phyloP scores from a whole-genome alignment of 2,113 vertebrate genomes.

The Ophiodon elongatus region DNA sequence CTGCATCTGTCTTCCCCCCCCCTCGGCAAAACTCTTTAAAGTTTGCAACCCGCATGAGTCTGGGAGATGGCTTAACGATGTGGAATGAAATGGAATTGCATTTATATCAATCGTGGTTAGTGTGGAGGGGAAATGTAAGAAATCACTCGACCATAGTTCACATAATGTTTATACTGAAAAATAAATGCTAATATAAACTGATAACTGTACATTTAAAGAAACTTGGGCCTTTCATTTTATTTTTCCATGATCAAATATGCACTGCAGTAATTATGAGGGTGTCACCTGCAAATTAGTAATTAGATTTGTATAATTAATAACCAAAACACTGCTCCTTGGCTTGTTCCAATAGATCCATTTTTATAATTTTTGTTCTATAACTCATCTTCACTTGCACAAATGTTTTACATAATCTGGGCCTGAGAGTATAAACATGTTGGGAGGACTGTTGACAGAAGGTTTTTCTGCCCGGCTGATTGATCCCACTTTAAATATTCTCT shows the following conservation, averaged over 20 bases:
- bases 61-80: background rate
- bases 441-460: too few relatives aligned
- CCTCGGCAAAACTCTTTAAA: background rate
- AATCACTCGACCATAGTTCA: background rate
- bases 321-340: background rate
- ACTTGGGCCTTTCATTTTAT: background rate
- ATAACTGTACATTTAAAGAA: background rate
- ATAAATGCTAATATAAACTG: background rate
- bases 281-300: background rate
- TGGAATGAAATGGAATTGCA: background rate
- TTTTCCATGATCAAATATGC: background rate
- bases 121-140: background rate
- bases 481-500: background rate
- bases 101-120: background rate
- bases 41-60: background rate
- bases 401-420: background rate
- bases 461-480: background rate
- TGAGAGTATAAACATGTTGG: background rate
- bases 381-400: background rate
- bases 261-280: background rate
- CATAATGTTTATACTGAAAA: background rate
- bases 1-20: background rate
- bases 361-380: too few relatives aligned
- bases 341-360: background rate
- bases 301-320: background rate